Percentiles rank a stretch among this genome's conserved stretches.
These are phyloP conservation scores for Harpagifer antarcticus DNA, from an alignment of 2,797 vertebrate genomes.

Conservation along the genomic window DNA sequence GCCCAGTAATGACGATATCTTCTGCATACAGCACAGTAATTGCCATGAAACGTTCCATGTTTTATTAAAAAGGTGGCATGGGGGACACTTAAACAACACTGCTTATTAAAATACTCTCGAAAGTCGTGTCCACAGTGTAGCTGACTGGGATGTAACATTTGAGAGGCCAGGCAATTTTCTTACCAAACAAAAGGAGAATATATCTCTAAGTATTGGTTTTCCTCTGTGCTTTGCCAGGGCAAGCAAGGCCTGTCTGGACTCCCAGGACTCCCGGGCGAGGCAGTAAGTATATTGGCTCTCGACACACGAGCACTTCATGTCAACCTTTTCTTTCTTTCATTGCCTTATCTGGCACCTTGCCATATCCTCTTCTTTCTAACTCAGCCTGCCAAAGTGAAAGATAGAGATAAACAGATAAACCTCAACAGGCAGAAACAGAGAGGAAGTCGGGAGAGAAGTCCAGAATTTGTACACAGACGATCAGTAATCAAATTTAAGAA, in stretches of 20 bases:
- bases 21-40: slow-evolving; percentile 6
- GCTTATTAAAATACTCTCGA: slow-evolving; percentile 29
- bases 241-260: slow-evolving; percentile 88
- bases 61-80: slow-evolving; percentile 34
- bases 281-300: slow-evolving; percentile 83
- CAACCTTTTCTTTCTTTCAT: slow-evolving; percentile 54
- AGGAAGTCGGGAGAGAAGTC: slow-evolving; percentile 56
- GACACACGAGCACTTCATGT: slow-evolving; percentile 56
- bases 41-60: slow-evolving; percentile 10
- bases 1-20: slow-evolving; percentile 1
- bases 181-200: slow-evolving; percentile 53
- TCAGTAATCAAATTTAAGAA: slow-evolving; percentile 86
- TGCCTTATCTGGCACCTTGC: slow-evolving; percentile 67
- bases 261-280: slow-evolving; percentile 89
- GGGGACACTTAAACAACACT: slow-evolving; percentile 9
- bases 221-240: slow-evolving; percentile 85
- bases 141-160: slow-evolving; percentile 23
- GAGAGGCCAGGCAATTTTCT: slow-evolving; percentile 43
- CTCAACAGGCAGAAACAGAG: slow-evolving; percentile 55
- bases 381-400: slow-evolving; percentile 57
- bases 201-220: slow-evolving; percentile 49
- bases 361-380: slow-evolving; percentile 45
- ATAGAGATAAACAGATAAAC: slow-evolving; percentile 69
- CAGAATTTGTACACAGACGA: slow-evolving; percentile 75
- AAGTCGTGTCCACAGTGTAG: slow-evolving; percentile 26